Conservation (phyloP, 2,888 invertebrate genomes). For the Caprella mutica region DNA sequence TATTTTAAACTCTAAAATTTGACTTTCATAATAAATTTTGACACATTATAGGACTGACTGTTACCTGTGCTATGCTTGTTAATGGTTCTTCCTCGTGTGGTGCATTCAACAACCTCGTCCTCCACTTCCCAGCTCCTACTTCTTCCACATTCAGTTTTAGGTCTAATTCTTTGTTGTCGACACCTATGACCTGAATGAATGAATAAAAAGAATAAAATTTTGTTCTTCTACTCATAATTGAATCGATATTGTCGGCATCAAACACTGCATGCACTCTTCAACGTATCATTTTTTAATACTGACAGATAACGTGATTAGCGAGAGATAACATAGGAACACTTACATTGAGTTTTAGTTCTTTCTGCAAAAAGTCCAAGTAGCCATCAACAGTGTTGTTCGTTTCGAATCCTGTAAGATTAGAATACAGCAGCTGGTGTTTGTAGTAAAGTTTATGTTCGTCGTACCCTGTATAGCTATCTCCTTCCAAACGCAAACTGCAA, state of each 20-base stretch:
- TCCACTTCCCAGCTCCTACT: slow-evolving; percentile 17
- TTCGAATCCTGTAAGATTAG: background rate
- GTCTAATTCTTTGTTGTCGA: slow-evolving; percentile 21
- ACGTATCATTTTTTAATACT: too few species aligned
- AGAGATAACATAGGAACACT: too few species aligned
- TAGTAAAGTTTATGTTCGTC: background rate
- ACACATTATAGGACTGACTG: too few species aligned
- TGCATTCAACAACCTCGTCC: slow-evolving; percentile 7
- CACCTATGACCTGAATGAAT: too few species aligned
- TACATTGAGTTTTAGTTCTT: background rate
- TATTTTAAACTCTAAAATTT: too few species aligned
- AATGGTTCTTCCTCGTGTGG: slow-evolving; percentile 14
- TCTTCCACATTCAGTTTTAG: slow-evolving; percentile 18
- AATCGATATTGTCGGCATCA: too few species aligned
- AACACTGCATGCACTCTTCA: too few species aligned
- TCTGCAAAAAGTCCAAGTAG: background rate
- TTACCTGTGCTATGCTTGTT: too few species aligned
- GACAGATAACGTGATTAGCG: too few species aligned
- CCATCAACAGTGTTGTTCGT: background rate
- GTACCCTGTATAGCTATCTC: background rate
- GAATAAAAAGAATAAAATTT: too few species aligned
- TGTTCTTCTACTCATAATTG: too few species aligned
- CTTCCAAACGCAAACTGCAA: slow-evolving; percentile 5
- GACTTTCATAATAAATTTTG: too few species aligned
- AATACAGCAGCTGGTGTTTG: slow-evolving; percentile 4